phyloP scores from a whole-genome alignment of 2,888 invertebrate species.

The Oscheius myriophilus region DNA sequence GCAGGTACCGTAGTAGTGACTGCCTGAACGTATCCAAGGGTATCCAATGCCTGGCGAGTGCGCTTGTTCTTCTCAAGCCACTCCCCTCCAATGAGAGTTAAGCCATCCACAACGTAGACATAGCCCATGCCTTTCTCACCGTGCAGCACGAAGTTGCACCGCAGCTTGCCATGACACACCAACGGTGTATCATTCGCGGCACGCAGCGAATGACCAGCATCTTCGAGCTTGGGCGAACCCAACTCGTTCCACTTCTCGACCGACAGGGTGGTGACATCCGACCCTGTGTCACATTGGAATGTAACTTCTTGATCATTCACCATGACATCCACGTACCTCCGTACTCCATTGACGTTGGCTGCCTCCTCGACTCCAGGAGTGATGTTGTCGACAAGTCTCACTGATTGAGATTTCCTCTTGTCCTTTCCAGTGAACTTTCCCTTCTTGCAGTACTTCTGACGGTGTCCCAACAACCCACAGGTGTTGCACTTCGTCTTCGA shows the following conservation, averaged over 20 bases:
- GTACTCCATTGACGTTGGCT: no score
- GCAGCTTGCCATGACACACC: constrained; percentile 2
- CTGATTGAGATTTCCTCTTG: no score
- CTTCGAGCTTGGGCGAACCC: constrained; percentile 13
- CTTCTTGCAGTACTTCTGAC: no score
- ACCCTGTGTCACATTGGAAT: constrained; percentile 20
- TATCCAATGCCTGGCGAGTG: background rate
- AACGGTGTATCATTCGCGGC: constrained; percentile 13
- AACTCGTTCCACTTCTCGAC: constrained; percentile 8
- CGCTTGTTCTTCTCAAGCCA: constrained; percentile 18
- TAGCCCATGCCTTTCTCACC: background rate
- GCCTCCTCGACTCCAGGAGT: no score
- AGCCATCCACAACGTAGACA: background rate
- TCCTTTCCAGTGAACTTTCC: no score
- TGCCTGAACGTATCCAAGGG: background rate
- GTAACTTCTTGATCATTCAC: no score
- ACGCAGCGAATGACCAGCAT: background rate
- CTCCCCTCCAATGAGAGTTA: constrained; percentile 17
- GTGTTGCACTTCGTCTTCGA: no score
- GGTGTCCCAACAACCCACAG: no score
- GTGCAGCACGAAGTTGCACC: constrained; percentile 5
- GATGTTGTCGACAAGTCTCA: no score
- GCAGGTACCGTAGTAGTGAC: background rate
- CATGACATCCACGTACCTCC: no score
- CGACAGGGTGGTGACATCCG: constrained; percentile 16